phyloP scores from a whole-genome alignment of 2,113 vertebrate species.

The Puntigrus tetrazona region DNA sequence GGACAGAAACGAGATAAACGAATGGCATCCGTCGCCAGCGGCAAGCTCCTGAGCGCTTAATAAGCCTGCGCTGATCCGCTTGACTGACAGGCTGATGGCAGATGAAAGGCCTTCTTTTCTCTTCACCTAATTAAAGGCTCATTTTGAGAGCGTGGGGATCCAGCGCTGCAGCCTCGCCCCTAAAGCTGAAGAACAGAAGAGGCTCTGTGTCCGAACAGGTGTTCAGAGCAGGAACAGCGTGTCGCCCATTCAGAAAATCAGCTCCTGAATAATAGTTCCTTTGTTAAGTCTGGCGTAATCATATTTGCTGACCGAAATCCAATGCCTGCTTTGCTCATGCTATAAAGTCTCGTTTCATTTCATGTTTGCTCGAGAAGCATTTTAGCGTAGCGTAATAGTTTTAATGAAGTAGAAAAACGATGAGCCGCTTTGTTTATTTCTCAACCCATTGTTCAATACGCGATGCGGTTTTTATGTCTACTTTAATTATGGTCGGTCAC shows the following conservation, averaged over 20 bases:
- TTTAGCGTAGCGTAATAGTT: too few species aligned
- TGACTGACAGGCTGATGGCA: slow-evolving; percentile 74
- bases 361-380: not conserved
- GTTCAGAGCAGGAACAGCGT: not conserved
- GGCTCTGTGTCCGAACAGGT: not conserved
- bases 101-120: slow-evolving; percentile 62
- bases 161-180: slow-evolving; percentile 35
- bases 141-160: slow-evolving; percentile 34
- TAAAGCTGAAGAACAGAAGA: not conserved
- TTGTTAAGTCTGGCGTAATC: not conserved
- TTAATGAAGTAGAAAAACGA: too few species aligned
- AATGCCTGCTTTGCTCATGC: not conserved
- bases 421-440: too few species aligned
- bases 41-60: slow-evolving; percentile 77
- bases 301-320: not conserved
- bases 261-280: not conserved
- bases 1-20: slow-evolving; percentile 76
- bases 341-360: too few species aligned
- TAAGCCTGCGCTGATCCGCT: slow-evolving; percentile 71
- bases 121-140: slow-evolving; percentile 70
- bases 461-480: too few species aligned
- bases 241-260: not conserved
- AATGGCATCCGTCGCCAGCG: slow-evolving; percentile 76
- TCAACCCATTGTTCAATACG: too few species aligned
- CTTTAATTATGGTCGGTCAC: too few species aligned